phyloP scores from a whole-genome alignment of 2,113 vertebrate genomes.

The Leucosticte australis region DNA sequence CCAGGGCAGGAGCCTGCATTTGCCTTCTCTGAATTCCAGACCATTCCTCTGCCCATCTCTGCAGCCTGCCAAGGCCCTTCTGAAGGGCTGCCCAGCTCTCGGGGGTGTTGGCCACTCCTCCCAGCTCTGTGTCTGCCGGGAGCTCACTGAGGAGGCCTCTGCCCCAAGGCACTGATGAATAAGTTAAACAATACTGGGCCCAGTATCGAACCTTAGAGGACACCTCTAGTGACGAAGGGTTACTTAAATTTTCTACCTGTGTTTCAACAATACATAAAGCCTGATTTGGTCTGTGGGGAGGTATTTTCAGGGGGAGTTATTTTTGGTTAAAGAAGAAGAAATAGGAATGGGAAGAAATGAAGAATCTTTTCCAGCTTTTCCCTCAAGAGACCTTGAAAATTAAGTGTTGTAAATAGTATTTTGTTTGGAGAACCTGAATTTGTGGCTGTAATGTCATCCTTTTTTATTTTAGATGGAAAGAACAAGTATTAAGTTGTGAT shows the following conservation, averaged over 20 bases:
- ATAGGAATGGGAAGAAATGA: not conserved
- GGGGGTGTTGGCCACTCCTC: fast-evolving
- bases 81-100: not conserved
- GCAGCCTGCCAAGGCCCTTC: not conserved
- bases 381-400: not conserved
- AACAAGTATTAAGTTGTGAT: not conserved
- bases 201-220: not conserved
- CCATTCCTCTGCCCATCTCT: not conserved
- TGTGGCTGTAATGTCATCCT: not conserved
- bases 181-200: not conserved
- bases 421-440: not conserved
- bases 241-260: not conserved
- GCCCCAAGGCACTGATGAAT: not conserved
- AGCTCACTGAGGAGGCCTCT: not conserved
- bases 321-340: too few relatives aligned
- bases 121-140: not conserved
- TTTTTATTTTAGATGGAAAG: not conserved
- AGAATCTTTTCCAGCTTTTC: not conserved
- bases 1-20: not conserved
- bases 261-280: not conserved
- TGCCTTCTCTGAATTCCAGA: not conserved
- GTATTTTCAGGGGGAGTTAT: fast-evolving
- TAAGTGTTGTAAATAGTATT: not conserved
- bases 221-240: not conserved
- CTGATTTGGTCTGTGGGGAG: not conserved